Conservation (phyloP, 2,113 vertebrate genomes). For the Tragelaphus scriptus region DNA sequence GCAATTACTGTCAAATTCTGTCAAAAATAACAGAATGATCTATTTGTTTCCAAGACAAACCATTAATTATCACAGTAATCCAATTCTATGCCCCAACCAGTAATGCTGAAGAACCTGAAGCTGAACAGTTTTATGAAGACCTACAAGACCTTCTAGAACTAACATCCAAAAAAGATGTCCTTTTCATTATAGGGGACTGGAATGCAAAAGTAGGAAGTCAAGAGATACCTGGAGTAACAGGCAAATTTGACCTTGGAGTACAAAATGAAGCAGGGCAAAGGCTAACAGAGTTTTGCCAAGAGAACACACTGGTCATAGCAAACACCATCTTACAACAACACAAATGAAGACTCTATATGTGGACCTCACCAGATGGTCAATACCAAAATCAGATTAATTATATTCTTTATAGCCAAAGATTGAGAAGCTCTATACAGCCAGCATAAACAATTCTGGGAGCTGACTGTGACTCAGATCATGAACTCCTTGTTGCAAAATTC, state of each 20-base stretch:
- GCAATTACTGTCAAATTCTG: neutral
- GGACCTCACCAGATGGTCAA: neutral
- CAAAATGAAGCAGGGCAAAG: neutral
- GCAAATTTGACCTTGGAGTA: neutral
- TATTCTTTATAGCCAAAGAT: neutral
- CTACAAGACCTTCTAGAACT: neutral
- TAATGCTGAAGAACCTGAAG: neutral
- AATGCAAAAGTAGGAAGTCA: neutral
- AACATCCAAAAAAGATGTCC: neutral
- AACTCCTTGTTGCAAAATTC: neutral
- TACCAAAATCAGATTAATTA: neutral
- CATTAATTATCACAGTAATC: neutral
- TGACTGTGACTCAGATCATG: neutral
- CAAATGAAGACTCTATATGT: neutral
- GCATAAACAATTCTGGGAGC: neutral
- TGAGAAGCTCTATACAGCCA: neutral
- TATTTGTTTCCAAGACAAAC: neutral
- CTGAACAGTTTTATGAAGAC: rapidly evolving
- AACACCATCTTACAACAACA: neutral
- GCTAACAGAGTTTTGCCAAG: neutral
- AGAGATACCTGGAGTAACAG: neutral
- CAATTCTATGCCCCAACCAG: neutral
- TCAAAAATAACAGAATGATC: neutral
- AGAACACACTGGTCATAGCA: neutral
- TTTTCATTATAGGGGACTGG: neutral